Percentiles rank a stretch among this genome's conserved stretches.
Conservation (phyloP, 2,888 invertebrate genomes). For the Scaptomyza parva region DNA sequence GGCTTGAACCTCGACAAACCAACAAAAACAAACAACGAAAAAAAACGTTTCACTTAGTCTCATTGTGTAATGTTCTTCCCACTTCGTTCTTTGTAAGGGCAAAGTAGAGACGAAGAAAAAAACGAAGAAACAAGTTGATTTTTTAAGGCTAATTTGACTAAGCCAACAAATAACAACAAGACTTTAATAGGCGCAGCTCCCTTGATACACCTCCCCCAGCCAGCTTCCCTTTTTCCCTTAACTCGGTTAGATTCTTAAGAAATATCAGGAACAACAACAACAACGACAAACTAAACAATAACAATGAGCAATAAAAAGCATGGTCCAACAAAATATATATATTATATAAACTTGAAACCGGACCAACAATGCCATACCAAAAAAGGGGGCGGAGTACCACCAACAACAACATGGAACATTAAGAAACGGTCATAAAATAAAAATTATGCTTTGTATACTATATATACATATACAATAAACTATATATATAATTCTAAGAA, state of each 20-base stretch:
- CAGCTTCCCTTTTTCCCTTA: too few relatives aligned
- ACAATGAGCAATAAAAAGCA: slow-evolving; percentile 42
- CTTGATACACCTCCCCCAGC: too few relatives aligned
- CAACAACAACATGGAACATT: slow-evolving; percentile 20
- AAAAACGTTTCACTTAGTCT: background rate
- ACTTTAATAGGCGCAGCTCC: slow-evolving; percentile 9
- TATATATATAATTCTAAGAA: slow-evolving; percentile 48
- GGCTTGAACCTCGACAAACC: too few relatives aligned
- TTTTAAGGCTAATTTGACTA: slow-evolving; percentile 20
- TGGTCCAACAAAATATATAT: slow-evolving; percentile 4
- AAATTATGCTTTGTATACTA: slow-evolving; percentile 21
- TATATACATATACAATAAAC: too few relatives aligned
- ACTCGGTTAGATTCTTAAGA: slow-evolving; percentile 18
- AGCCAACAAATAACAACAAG: slow-evolving; percentile 27
- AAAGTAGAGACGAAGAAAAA: too few relatives aligned
- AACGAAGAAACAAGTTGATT: background rate
- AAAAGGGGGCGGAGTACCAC: background rate
- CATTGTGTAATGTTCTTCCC: background rate
- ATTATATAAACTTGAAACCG: slow-evolving; percentile 12
- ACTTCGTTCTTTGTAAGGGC: too few relatives aligned
- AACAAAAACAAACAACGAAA: too few relatives aligned
- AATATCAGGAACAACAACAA: slow-evolving; percentile 19
- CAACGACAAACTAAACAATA: slow-evolving; percentile 26
- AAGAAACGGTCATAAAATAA: slow-evolving; percentile 35
- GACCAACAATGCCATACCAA: slow-evolving; percentile 24